Evolutionary conservation across 2,113 vertebrate genomes (phyloP).

Genomic region (Abramis brama): DNA sequence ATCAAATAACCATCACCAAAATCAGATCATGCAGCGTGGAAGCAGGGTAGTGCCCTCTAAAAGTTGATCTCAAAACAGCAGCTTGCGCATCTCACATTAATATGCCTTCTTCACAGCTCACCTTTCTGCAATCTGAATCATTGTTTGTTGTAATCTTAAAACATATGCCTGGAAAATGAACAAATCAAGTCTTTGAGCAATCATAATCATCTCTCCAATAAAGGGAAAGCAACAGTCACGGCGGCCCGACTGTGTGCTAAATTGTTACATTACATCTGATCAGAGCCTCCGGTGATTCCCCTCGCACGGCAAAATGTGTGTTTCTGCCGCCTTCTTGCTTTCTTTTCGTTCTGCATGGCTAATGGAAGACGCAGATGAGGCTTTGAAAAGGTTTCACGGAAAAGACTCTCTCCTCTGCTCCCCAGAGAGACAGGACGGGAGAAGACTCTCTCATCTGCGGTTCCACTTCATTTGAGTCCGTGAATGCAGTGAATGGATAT

Average conservation of each 20-base stretch:
- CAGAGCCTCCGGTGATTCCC: conserved; percentile 9
- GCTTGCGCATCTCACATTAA: not conserved
- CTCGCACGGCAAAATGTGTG: not conserved
- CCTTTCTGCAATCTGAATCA: not conserved
- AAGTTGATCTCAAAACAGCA: conserved; percentile 5
- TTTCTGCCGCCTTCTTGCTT: conserved; percentile 39
- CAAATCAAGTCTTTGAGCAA: conserved; percentile 17
- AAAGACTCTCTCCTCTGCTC: conserved; percentile 51
- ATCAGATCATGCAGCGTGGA: conserved; percentile 12
- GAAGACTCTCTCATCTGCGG: conserved; percentile 69
- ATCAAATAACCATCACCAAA: conserved; percentile 17
- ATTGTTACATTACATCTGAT: conserved; percentile 35
- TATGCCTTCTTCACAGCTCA: not conserved
- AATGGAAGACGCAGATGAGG: conserved; percentile 43
- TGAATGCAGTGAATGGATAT: conserved; percentile 68
- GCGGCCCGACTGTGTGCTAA: conserved; percentile 12
- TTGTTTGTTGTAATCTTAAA: not conserved
- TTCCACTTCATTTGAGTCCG: conserved; percentile 73
- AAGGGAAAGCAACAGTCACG: conserved; percentile 2
- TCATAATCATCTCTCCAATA: conserved; percentile 36
- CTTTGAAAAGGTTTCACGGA: conserved; percentile 62
- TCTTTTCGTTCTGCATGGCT: conserved; percentile 46
- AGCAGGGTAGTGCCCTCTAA: not conserved
- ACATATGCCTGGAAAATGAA: not conserved
- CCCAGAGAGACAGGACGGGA: conserved; percentile 56